phyloP scores from a whole-genome alignment of 2,113 vertebrate species.

The Hassar affinis region DNA sequence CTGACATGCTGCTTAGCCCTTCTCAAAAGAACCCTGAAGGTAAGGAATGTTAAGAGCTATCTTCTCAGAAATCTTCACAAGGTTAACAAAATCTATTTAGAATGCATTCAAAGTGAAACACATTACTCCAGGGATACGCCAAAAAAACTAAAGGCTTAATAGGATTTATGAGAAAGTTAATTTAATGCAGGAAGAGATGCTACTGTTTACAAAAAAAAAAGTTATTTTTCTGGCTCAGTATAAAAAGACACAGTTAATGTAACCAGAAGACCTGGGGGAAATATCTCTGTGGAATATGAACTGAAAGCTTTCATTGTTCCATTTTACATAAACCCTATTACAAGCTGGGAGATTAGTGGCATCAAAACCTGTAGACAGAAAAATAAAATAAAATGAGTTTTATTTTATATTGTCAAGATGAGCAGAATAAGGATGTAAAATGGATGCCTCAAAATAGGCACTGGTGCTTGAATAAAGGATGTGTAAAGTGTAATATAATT shows the following conservation, averaged over 20 bases:
- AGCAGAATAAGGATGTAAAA: neutral
- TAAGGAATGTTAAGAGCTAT: constrained; percentile 6
- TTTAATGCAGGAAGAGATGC: constrained; percentile 32
- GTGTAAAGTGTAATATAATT: neutral
- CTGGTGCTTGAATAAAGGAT: neutral
- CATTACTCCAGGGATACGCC: neutral
- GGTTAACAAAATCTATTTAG: constrained; percentile 31
- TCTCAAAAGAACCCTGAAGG: neutral
- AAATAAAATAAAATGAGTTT: constrained; percentile 1
- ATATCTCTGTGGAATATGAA: constrained; percentile 40
- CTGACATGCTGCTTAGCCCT: neutral
- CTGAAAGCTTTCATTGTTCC: constrained; percentile 28
- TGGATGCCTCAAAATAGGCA: neutral
- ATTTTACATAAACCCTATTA: constrained; percentile 41
- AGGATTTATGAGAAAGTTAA: constrained; percentile 41
- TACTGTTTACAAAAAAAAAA: constrained; percentile 36
- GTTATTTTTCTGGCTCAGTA: constrained; percentile 25
- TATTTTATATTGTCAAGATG: constrained; percentile 7
- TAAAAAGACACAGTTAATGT: constrained; percentile 28
- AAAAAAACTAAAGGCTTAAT: constrained; percentile 23
- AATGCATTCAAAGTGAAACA: constrained; percentile 28
- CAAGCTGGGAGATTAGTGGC: constrained; percentile 17
- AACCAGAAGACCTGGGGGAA: constrained; percentile 36
- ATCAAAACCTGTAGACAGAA: constrained; percentile 12
- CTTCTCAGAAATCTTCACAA: neutral